phyloP scores from a whole-genome alignment of 2,797 vertebrate species.

The Salmo trutta region DNA sequence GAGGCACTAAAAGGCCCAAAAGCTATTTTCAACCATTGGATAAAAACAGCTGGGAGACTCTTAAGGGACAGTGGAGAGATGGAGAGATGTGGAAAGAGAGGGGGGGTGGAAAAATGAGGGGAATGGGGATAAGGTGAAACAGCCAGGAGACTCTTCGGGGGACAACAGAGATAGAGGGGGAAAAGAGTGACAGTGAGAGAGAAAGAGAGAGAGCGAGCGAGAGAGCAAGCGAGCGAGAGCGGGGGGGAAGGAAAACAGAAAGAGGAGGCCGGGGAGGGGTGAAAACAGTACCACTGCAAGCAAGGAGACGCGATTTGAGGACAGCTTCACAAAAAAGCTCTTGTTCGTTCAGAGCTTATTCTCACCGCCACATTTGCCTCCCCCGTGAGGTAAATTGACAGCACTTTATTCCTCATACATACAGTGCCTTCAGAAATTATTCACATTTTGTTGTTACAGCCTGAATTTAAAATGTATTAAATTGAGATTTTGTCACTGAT shows the following conservation, averaged over 20 bases:
- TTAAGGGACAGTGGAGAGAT: neutral
- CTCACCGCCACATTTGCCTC: neutral
- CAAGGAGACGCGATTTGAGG: neutral
- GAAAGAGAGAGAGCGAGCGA: neutral
- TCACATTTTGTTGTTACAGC: too few species aligned
- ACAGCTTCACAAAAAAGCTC: neutral
- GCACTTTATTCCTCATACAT: too few species aligned
- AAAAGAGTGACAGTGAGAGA: neutral
- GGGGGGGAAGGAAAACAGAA: neutral
- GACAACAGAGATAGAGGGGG: neutral
- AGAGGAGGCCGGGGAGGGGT: neutral
- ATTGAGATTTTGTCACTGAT: too few species aligned
- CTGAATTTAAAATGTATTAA: too few species aligned
- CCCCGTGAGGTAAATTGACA: too few species aligned
- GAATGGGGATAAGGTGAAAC: neutral
- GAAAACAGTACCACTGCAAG: neutral
- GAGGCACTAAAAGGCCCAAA: constrained; percentile 28
- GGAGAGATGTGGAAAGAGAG: neutral
- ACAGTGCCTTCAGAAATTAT: too few species aligned
- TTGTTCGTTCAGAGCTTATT: neutral
- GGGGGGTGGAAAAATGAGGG: neutral
- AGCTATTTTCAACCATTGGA: constrained; percentile 21
- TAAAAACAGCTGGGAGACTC: constrained; percentile 27
- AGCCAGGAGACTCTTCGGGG: neutral
- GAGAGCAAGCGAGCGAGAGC: neutral